Evolutionary conservation across 2,797 vertebrate genomes (phyloP), one percentile per base, ranked within the genome.

Genomic region (Lepus townsendii): DNA sequence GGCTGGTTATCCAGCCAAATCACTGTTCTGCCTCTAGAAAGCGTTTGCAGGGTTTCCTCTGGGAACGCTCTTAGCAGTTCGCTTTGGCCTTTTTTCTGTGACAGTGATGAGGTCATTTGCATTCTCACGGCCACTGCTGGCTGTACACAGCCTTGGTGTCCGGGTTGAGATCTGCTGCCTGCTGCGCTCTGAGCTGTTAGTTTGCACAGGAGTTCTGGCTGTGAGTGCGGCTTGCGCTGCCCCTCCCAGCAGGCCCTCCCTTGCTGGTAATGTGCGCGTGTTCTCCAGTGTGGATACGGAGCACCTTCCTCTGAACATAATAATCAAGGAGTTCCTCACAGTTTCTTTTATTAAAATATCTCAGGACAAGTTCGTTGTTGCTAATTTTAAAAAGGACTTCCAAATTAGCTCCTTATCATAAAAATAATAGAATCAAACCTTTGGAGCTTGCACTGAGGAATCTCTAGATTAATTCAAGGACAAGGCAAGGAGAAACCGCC

Each of bases 81-180:
- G 77, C 11, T 75, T 73, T 88, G 73, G 24, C 20, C 32, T 86
- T 73, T 57, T 30, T 80, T 19, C 42, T 38, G 69, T 73, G 63
- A 83, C 26, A 89, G n/a, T 79, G 80, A 89, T 50, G 38, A 75
- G 94, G 66, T 93, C 26, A 63, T 62, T 94, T 95, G 38, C n/a
- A 5, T 96, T 90, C 78, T 92, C 20, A 16, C 24, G 88, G 38
- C 35, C 22, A 16, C 27, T 90, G 38, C 42, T 96, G 78, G 42
- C 68, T 80, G 0, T 80, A 63, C 57, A 32, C 69, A 63, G 42
- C 94, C 71, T 3, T 30, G 16, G 76, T 35, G 54, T 38, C 27
- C 30, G 27, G 65, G 47, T 76, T 78, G 75, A 63, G 66, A 93
- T 32, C 73, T 82, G 3, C 73, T 82, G 3, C 38, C 10, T 72